Conservation (phyloP, 1,140 invertebrate species). For the Pygmarrhopalites habei region DNA sequence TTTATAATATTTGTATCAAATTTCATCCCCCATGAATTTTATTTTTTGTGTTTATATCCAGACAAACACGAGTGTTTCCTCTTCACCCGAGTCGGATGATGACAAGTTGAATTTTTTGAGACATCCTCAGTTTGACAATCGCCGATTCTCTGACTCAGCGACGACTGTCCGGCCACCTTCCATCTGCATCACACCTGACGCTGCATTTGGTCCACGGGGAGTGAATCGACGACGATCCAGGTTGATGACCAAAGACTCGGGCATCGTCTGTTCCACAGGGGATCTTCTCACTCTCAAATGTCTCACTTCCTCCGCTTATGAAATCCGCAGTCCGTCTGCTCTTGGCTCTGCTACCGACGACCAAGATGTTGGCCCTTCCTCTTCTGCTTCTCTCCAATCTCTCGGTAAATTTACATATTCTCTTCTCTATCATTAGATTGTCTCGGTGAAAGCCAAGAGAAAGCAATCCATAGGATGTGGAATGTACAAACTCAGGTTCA, state of each 20-base stretch:
- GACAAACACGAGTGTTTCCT: too few relatives aligned
- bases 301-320: constrained; percentile 67
- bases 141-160: constrained; percentile 65
- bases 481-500: too few relatives aligned
- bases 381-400: too few relatives aligned
- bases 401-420: too few relatives aligned
- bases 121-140: constrained; percentile 35
- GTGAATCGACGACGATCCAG: constrained; percentile 63
- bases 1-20: too few relatives aligned
- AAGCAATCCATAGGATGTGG: too few relatives aligned
- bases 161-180: constrained; percentile 48
- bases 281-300: constrained; percentile 64
- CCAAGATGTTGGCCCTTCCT: too few relatives aligned
- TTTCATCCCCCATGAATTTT: too few relatives aligned
- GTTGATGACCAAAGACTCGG: constrained; percentile 58
- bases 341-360: too few relatives aligned
- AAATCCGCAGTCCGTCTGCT: constrained; percentile 55
- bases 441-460: too few relatives aligned
- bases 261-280: constrained; percentile 66
- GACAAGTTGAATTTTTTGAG: constrained; percentile 14
- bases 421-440: too few relatives aligned
- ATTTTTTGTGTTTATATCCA: too few relatives aligned
- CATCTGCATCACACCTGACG: constrained; percentile 50
- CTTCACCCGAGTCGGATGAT: neutral
- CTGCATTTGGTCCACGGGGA: neutral